Evolutionary conservation across 2,113 vertebrate genomes (phyloP).

Genomic region (Sprattus sprattus): DNA sequence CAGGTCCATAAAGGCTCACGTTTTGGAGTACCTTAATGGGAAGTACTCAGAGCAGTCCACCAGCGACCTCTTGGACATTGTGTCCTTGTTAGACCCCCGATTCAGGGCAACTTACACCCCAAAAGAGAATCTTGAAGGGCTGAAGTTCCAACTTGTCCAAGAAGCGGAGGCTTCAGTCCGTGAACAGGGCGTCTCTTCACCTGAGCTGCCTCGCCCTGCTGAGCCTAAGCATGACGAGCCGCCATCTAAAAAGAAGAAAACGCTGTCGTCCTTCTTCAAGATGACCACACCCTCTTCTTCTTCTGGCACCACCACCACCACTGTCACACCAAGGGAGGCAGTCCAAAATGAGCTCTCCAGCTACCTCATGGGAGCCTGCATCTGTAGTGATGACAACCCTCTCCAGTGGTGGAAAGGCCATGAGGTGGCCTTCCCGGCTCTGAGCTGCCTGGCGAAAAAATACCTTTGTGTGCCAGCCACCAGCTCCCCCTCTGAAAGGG

Average conservation of each 20-base stretch:
- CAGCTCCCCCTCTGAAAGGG: slow-evolving; percentile 37
- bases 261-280: slow-evolving; percentile 43
- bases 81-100: slow-evolving; percentile 38
- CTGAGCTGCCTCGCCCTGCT: slow-evolving; percentile 22
- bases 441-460: slow-evolving; percentile 42
- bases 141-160: slow-evolving; percentile 32
- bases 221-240: slow-evolving; percentile 12
- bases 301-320: slow-evolving; percentile 18
- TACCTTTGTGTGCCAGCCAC: slow-evolving; percentile 38
- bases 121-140: slow-evolving; percentile 33
- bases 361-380: slow-evolving; percentile 38
- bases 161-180: slow-evolving; percentile 32
- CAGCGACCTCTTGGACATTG: slow-evolving; percentile 38
- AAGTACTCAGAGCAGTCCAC: slow-evolving; percentile 34
- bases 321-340: background rate
- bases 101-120: slow-evolving; percentile 38
- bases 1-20: slow-evolving; percentile 34
- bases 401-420: slow-evolving; percentile 9
- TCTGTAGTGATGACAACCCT: no score
- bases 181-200: slow-evolving; percentile 30
- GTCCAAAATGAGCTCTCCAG: slow-evolving; percentile 37
- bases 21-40: slow-evolving; percentile 35
- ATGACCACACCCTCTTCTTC: no score
- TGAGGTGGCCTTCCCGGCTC: slow-evolving; percentile 33
- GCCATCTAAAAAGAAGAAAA: slow-evolving; percentile 24